These are phyloP conservation scores for Morbakka virulenta DNA, from an alignment of 30 jellyfish, hydroid and myxozoan genomes.

Conservation along the genomic window DNA sequence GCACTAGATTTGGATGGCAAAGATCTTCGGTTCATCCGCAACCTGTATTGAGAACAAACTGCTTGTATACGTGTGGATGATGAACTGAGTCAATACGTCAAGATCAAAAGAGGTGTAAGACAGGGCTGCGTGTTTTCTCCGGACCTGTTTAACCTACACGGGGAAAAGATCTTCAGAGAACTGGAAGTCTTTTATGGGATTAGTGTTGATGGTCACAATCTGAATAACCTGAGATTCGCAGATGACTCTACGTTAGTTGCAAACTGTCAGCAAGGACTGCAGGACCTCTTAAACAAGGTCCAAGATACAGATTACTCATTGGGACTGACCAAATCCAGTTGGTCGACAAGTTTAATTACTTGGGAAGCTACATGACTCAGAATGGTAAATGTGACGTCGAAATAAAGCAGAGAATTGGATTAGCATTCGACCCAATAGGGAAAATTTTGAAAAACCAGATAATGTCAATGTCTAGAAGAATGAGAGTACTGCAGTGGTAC, in stretches of 20 bases:
- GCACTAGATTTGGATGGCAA: not conserved
- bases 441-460: not conserved
- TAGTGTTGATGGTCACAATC: slow-evolving; percentile 3
- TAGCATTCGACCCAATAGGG: slow-evolving; percentile 5
- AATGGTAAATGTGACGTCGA: slow-evolving; percentile 4
- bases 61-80: not conserved
- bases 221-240: slow-evolving; percentile 28
- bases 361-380: slow-evolving; percentile 15
- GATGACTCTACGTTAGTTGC: no score
- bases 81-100: not conserved
- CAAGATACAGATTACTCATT: slow-evolving; percentile 2
- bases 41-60: slow-evolving; percentile 15
- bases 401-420: slow-evolving; percentile 1
- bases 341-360: slow-evolving; percentile 13
- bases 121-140: no score
- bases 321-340: not conserved
- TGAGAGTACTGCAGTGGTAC: slow-evolving; percentile 9
- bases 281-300: not conserved
- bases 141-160: not conserved
- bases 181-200: not conserved
- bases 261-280: slow-evolving; percentile 25
- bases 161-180: not conserved
- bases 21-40: slow-evolving; percentile 4
- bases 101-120: not conserved
- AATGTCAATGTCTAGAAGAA: slow-evolving; percentile 6